These are phyloP conservation scores for Spodoptera exigua DNA, from an alignment of 2,888 invertebrate species.

Conservation along the genomic window DNA sequence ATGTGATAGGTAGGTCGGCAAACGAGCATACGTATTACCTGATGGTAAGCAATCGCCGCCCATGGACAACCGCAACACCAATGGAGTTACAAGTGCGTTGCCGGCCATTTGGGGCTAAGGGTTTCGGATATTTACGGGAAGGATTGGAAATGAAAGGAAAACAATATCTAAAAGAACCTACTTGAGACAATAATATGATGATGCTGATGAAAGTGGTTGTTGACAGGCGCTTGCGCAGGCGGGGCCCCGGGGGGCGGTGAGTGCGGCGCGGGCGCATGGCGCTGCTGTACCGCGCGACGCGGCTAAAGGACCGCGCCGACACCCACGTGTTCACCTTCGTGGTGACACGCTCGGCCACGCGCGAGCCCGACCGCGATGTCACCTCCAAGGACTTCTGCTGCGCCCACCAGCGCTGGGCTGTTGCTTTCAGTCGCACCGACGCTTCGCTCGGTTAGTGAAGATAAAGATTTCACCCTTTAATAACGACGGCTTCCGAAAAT, in stretches of 20 bases:
- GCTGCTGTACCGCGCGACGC: constrained; percentile 94
- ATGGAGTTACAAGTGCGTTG: too few relatives aligned
- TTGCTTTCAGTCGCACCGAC: constrained; percentile 93
- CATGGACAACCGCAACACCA: too few relatives aligned
- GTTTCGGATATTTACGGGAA: too few relatives aligned
- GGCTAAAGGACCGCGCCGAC: constrained; percentile 94
- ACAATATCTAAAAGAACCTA: too few relatives aligned
- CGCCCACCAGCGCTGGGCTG: constrained; percentile 95
- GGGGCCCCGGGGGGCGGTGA: constrained; percentile 81
- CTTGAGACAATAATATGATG: too few relatives aligned
- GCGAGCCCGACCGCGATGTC: constrained; percentile 94
- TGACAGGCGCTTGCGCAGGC: constrained; percentile 78
- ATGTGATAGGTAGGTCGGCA: too few relatives aligned
- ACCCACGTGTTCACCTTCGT: constrained; percentile 96
- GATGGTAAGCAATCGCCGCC: too few relatives aligned
- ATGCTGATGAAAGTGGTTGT: constrained; percentile 32
- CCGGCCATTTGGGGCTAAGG: too few relatives aligned
- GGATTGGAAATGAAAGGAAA: too few relatives aligned
- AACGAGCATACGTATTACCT: too few relatives aligned
- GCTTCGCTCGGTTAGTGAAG: constrained; percentile 89
- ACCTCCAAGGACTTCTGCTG: constrained; percentile 95
- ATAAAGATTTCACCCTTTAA: neutral
- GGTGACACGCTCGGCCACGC: constrained; percentile 93
- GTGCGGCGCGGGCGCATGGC: constrained; percentile 91
- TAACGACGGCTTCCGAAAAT: neutral